These are phyloP conservation scores for Apis laboriosa DNA, from an alignment of 1,140 invertebrate species.

Conservation along the genomic window DNA sequence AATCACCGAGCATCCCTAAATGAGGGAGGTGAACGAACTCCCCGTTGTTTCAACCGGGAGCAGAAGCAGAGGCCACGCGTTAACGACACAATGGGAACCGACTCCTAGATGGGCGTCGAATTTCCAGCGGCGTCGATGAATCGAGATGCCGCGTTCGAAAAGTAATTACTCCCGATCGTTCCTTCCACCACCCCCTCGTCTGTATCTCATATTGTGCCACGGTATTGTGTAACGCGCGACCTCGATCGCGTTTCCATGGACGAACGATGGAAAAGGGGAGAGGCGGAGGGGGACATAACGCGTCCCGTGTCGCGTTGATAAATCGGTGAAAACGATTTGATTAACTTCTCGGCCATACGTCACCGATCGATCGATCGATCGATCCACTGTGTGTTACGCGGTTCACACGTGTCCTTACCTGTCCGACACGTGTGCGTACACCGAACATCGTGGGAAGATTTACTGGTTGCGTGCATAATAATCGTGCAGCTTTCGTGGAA, in stretches of 20 bases:
- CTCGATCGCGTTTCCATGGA: constrained; percentile 14
- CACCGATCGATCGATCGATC: constrained; percentile 49
- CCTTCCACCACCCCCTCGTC: background rate
- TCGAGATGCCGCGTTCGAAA: constrained; percentile 37
- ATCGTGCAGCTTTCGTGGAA: constrained; percentile 12
- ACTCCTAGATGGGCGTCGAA: constrained; percentile 2
- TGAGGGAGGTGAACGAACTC: constrained; percentile 37
- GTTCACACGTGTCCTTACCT: constrained; percentile 62
- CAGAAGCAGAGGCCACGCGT: background rate
- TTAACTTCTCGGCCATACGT: constrained; percentile 63
- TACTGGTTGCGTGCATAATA: constrained; percentile 43
- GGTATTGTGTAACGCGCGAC: constrained; percentile 29
- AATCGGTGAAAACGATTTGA: constrained; percentile 66
- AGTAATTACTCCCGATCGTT: constrained; percentile 54
- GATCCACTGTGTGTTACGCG: constrained; percentile 38
- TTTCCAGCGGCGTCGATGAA: constrained; percentile 15
- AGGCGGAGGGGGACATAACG: background rate
- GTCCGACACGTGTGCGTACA: constrained; percentile 28
- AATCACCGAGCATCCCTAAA: constrained; percentile 15
- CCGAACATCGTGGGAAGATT: constrained; percentile 50
- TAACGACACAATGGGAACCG: constrained; percentile 20
- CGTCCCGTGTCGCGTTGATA: constrained; percentile 40
- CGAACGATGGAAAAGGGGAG: background rate
- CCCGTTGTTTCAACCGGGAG: constrained; percentile 15
- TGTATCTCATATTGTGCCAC: constrained; percentile 23